These are phyloP conservation scores for Scrobipalpa costella DNA, from an alignment of 2,888 invertebrate genomes.

Conservation along the genomic window DNA sequence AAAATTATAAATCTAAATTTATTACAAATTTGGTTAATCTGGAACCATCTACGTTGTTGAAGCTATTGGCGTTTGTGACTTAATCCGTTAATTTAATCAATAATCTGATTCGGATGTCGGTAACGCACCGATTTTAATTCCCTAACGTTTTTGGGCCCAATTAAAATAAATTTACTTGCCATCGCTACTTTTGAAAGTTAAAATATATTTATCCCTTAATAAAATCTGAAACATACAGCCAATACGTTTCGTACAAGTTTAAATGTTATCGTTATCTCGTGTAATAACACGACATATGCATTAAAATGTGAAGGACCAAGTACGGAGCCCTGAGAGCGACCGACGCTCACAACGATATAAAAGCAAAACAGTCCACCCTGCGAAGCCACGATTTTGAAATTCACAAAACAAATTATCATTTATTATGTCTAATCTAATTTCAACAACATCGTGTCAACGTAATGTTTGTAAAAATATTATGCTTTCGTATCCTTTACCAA, in stretches of 20 bases:
- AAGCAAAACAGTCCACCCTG: slow-evolving; percentile 13
- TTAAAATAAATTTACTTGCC: not conserved
- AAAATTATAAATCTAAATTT: slow-evolving; percentile 21
- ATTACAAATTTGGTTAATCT: slow-evolving; percentile 19
- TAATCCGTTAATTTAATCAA: slow-evolving; percentile 22
- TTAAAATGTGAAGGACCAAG: slow-evolving; percentile 19
- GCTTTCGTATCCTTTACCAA: slow-evolving; percentile 17
- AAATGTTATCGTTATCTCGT: slow-evolving; percentile 8
- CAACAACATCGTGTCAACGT: slow-evolving; percentile 24
- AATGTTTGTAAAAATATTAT: slow-evolving; percentile 25
- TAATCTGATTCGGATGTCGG: slow-evolving; percentile 3
- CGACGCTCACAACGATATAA: slow-evolving; percentile 16
- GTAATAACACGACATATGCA: slow-evolving; percentile 20
- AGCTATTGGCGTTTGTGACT: not conserved
- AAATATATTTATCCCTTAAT: not conserved
- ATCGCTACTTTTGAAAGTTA: not conserved
- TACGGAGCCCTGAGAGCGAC: slow-evolving; percentile 19
- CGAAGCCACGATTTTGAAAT: slow-evolving; percentile 21
- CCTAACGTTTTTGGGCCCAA: slow-evolving; percentile 10
- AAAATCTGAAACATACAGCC: slow-evolving; percentile 1
- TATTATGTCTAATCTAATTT: slow-evolving; percentile 23
- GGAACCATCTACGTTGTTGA: not conserved
- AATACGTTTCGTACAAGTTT: slow-evolving; percentile 5
- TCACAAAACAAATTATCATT: slow-evolving; percentile 23
- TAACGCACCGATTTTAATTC: slow-evolving; percentile 5